Conservation (phyloP, 2,113 vertebrate genomes). For the Atherinomorus stipes region DNA sequence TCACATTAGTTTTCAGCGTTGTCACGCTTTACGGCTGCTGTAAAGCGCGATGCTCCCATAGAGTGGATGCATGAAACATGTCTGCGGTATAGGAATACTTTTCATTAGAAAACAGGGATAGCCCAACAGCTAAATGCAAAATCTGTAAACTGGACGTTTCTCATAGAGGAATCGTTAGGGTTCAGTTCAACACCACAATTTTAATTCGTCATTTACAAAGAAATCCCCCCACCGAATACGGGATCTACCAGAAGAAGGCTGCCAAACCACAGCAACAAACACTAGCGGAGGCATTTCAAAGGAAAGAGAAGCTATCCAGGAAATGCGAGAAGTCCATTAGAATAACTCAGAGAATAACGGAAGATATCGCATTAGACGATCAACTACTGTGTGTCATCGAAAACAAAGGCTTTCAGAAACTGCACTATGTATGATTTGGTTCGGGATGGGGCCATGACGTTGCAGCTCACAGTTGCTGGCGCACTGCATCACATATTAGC, state of each 20-base stretch:
- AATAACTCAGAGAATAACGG: not conserved
- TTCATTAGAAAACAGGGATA: not conserved
- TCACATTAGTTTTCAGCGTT: too few species aligned
- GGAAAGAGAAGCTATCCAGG: not conserved
- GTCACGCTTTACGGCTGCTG: too few species aligned
- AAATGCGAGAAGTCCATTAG: not conserved
- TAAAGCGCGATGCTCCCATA: too few species aligned
- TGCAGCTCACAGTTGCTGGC: too few species aligned
- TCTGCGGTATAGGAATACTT: not conserved
- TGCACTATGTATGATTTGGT: too few species aligned
- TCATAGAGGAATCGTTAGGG: not conserved
- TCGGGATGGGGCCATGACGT: too few species aligned
- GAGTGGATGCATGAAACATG: too few species aligned
- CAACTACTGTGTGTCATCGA: too few species aligned
- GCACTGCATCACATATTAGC: too few species aligned
- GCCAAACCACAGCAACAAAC: not conserved
- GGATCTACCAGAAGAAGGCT: not conserved
- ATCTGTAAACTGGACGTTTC: too few species aligned
- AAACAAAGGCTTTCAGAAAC: too few species aligned
- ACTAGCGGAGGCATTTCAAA: not conserved
- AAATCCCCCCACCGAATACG: not conserved
- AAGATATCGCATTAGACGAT: not conserved
- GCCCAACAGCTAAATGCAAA: too few species aligned
- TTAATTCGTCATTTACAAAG: not conserved
- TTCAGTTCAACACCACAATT: not conserved